Conservation (phyloP, 2,113 vertebrate genomes). For the Antigone vipio region DNA sequence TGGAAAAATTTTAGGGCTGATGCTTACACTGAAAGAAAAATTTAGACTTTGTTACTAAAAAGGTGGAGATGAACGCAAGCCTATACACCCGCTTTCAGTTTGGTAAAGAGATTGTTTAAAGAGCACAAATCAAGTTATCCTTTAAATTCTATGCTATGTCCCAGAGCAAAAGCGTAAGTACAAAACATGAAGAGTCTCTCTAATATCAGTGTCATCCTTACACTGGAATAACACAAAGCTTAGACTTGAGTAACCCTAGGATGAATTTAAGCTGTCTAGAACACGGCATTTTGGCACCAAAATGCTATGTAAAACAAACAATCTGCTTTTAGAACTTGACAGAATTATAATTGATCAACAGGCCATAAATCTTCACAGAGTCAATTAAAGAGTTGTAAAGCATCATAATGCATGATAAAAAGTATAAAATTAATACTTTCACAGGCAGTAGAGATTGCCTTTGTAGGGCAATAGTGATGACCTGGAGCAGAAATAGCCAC, state of each 20-base stretch:
- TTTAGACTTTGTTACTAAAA: background rate
- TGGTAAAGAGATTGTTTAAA: background rate
- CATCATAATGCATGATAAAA: background rate
- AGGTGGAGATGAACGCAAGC: background rate
- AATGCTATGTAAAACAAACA: background rate
- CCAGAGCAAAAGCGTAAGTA: background rate
- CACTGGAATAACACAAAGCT: too few relatives aligned
- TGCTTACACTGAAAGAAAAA: background rate
- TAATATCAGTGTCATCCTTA: background rate
- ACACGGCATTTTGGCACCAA: background rate
- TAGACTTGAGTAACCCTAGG: background rate
- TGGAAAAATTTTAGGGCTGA: background rate
- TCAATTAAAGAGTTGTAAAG: conserved; percentile 30
- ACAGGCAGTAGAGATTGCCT: background rate
- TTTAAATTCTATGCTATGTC: background rate
- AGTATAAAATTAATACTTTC: conserved; percentile 11
- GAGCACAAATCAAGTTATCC: background rate
- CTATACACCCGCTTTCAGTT: background rate
- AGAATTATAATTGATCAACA: conserved; percentile 20
- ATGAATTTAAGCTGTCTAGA: background rate
- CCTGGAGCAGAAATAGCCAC: conserved; percentile 18
- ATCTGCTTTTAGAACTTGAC: background rate
- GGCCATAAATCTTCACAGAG: conserved; percentile 29
- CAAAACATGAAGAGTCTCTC: background rate
- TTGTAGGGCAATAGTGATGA: background rate